Percentiles rank a stretch among this genome's conserved stretches.
phyloP scores from a whole-genome alignment of 2,888 invertebrate genomes.

The Chrysolina americana region DNA sequence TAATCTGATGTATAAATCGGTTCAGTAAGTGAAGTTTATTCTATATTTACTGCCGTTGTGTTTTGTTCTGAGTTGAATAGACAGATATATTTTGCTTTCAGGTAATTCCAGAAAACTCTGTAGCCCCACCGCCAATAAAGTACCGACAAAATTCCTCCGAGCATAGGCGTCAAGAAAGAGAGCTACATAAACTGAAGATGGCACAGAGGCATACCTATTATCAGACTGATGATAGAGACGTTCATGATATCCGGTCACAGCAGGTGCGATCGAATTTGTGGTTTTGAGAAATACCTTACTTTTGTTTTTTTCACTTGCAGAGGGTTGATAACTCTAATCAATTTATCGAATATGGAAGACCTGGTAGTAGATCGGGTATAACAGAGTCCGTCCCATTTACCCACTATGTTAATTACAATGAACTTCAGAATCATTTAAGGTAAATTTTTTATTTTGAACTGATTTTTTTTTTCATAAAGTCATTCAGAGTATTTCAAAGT shows the following conservation, averaged over 20 bases:
- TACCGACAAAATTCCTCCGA: constrained; percentile 63
- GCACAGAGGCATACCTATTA: constrained; percentile 74
- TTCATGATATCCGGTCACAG: constrained; percentile 67
- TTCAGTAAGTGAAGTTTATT: too few species aligned
- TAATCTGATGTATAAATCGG: too few species aligned
- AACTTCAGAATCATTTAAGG: constrained; percentile 88
- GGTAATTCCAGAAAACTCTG: constrained; percentile 67
- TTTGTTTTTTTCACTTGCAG: constrained; percentile 38
- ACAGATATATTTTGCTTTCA: constrained; percentile 30
- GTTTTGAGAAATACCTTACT: constrained; percentile 18
- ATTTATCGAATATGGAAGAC: constrained; percentile 70
- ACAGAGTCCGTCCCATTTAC: constrained; percentile 73
- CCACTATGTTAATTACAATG: constrained; percentile 89
- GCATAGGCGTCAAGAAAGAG: constrained; percentile 61
- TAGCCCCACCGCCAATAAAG: constrained; percentile 63
- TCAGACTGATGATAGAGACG: constrained; percentile 72
- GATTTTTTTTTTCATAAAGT: background rate
- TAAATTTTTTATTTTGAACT: constrained; percentile 65
- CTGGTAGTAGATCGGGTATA: constrained; percentile 73
- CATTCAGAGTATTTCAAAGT: background rate
- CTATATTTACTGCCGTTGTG: too few species aligned
- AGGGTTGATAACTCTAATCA: constrained; percentile 46
- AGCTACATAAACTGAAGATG: constrained; percentile 74
- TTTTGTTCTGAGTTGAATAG: background rate
- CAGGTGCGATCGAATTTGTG: constrained; percentile 46